A percentile compares a stretch with the other conserved stretches of the same genome.
Evolutionary conservation across 2,888 invertebrate species (phyloP).

Genomic region (Melieria omissa): DNA sequence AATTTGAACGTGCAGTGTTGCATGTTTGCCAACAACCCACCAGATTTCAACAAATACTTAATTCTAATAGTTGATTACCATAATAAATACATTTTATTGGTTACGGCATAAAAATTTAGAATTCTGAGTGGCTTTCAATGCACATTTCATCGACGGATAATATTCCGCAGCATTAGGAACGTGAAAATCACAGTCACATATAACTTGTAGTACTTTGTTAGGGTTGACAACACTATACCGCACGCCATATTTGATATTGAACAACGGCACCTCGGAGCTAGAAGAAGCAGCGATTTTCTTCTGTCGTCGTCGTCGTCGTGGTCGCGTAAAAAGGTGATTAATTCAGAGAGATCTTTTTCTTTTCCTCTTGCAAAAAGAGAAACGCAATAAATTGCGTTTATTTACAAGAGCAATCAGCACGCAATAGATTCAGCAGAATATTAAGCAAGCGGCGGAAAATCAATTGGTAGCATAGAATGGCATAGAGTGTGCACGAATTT

Average conservation of each 20-base stretch:
- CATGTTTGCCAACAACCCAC: too few species aligned
- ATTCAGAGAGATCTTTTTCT: slow-evolving; percentile 16
- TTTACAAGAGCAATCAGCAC: background rate
- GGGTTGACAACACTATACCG: background rate
- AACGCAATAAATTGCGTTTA: background rate
- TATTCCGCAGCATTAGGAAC: too few species aligned
- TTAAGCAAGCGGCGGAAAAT: background rate
- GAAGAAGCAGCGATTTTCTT: slow-evolving; percentile 44
- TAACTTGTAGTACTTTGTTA: too few species aligned
- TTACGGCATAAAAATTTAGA: too few species aligned
- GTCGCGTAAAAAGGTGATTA: slow-evolving; percentile 51
- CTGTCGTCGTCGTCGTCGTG: slow-evolving; percentile 36
- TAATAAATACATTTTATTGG: too few species aligned
- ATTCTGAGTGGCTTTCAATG: too few species aligned
- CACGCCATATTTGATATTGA: slow-evolving; percentile 28
- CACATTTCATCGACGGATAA: too few species aligned
- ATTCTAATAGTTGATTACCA: too few species aligned
- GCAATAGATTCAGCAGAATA: background rate
- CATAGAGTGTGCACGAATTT: slow-evolving; percentile 17
- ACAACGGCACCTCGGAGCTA: slow-evolving; percentile 36
- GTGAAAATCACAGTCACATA: too few species aligned
- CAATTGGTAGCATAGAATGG: slow-evolving; percentile 8
- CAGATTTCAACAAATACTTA: too few species aligned
- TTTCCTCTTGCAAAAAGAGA: background rate
- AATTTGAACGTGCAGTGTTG: too few species aligned